Evolutionary conservation across 2,797 vertebrate genomes (phyloP).

Genomic region (Oreochromis mossambicus): DNA sequence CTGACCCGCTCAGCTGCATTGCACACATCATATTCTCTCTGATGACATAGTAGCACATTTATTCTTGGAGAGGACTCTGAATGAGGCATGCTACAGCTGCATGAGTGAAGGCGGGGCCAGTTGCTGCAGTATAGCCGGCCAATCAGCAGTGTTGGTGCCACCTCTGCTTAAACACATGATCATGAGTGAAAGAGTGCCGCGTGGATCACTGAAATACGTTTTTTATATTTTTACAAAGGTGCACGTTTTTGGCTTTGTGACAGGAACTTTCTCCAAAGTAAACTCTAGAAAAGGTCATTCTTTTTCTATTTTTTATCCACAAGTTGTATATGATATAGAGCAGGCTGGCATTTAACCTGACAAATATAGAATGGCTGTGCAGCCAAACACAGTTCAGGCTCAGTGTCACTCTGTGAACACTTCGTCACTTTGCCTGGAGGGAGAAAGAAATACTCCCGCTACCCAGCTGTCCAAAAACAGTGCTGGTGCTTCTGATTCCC

Average conservation of each 20-base stretch:
- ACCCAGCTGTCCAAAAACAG: constrained; percentile 26
- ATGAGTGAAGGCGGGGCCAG: not conserved
- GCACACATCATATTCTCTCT: not conserved
- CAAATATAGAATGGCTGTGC: not conserved
- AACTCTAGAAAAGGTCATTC: not conserved
- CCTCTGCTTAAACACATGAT: not conserved
- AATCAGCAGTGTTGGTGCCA: not conserved
- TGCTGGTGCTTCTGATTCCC: constrained; percentile 13
- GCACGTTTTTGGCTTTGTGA: not conserved
- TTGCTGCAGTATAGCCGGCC: not conserved
- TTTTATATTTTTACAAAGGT: not conserved
- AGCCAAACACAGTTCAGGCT: not conserved
- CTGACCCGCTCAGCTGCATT: constrained; percentile 29
- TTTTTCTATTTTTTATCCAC: not conserved
- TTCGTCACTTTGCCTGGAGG: not conserved
- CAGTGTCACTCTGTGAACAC: not conserved
- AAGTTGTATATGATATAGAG: not conserved
- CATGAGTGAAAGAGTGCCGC: not conserved
- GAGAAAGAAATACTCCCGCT: not conserved
- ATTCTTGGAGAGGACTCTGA: not conserved
- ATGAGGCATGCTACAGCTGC: not conserved
- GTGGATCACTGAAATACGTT: not conserved
- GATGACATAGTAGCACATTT: constrained; percentile 44
- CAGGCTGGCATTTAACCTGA: not conserved
- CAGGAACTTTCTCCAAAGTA: not conserved